phyloP scores from a whole-genome alignment of 2,888 invertebrate species.

The Sesia apiformis region DNA sequence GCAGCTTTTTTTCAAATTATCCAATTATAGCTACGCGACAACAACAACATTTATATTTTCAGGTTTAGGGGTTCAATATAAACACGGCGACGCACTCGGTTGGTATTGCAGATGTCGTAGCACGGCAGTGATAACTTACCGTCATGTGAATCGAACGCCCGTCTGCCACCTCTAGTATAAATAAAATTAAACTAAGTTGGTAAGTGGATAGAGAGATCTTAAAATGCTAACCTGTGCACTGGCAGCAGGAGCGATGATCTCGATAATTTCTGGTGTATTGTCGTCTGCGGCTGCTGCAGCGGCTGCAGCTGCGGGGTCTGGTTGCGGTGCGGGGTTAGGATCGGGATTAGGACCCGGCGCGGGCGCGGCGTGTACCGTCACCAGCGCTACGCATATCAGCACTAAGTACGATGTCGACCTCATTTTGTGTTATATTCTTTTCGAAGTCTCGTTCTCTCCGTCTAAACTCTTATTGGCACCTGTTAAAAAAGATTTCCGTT shows the following conservation, averaged over 20 bases:
- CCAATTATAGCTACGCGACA: no score
- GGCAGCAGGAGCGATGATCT: slow-evolving; percentile 67
- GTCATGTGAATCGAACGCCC: background rate
- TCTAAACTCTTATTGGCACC: slow-evolving; percentile 2
- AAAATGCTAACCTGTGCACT: slow-evolving; percentile 49
- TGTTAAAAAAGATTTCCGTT: background rate
- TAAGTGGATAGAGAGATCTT: background rate
- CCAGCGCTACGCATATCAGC: slow-evolving; percentile 23
- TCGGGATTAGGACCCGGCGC: slow-evolving; percentile 33
- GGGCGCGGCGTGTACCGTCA: slow-evolving; percentile 18
- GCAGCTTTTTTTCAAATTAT: no score
- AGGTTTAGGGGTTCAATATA: no score
- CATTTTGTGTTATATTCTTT: slow-evolving; percentile 22
- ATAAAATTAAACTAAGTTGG: no score
- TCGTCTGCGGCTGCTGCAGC: slow-evolving; percentile 33
- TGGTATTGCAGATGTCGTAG: background rate
- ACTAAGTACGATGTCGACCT: slow-evolving; percentile 31
- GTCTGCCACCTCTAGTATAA: no score
- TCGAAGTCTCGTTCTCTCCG: slow-evolving; percentile 3
- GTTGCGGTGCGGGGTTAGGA: slow-evolving; percentile 25
- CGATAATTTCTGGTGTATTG: slow-evolving; percentile 62
- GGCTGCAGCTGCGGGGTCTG: slow-evolving; percentile 32
- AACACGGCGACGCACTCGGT: background rate
- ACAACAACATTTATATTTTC: no score
- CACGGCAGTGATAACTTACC: background rate